Percentiles rank a stretch among this genome's conserved stretches.
Conservation (phyloP, 2,113 vertebrate species). For the Mesocricetus auratus region DNA sequence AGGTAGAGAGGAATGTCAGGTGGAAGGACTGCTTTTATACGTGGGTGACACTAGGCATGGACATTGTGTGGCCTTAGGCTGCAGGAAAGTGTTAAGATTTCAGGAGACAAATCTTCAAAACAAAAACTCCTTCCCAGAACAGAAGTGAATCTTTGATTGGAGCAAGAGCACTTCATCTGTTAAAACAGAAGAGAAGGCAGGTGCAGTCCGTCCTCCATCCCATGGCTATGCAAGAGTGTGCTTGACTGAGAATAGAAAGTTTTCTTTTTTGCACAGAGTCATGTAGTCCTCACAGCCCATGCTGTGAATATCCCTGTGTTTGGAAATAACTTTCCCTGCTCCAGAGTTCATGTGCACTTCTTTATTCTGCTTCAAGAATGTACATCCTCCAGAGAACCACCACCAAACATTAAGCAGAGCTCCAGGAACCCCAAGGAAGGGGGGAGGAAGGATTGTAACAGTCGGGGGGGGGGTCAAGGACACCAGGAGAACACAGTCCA, state of each 20-base stretch:
- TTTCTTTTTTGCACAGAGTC: not conserved
- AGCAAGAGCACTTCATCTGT: not conserved
- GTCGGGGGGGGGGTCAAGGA: not conserved
- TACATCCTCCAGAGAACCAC: not conserved
- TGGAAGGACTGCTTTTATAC: not conserved
- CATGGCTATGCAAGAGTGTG: not conserved
- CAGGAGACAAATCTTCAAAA: constrained; percentile 36
- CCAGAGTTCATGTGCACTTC: not conserved
- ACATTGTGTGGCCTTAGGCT: not conserved
- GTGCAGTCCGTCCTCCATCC: not conserved
- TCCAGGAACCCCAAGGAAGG: not conserved
- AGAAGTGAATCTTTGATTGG: not conserved
- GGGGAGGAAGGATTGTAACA: not conserved
- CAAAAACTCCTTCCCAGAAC: not conserved
- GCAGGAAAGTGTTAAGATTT: not conserved
- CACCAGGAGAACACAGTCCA: not conserved
- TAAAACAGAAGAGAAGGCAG: constrained; percentile 2
- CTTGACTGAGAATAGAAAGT: not conserved
- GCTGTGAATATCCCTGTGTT: not conserved
- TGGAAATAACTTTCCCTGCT: not conserved
- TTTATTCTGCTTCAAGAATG: constrained; percentile 33
- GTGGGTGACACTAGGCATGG: not conserved
- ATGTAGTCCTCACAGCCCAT: not conserved
- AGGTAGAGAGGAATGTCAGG: not conserved
- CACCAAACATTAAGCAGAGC: not conserved